Conservation (phyloP, 2,888 invertebrate genomes). For the Copidosoma aretas region DNA sequence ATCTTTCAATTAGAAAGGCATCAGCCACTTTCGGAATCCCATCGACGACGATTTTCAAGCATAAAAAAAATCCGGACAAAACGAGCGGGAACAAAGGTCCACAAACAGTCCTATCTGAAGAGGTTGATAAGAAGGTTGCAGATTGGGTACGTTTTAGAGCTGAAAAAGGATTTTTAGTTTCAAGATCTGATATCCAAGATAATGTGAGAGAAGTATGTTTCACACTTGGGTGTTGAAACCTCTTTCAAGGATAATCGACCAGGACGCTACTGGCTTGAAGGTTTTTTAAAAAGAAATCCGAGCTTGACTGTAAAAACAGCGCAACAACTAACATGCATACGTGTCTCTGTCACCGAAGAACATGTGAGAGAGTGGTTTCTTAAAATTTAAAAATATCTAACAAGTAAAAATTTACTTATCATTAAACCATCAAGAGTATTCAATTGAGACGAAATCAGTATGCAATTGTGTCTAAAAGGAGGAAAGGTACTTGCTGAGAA, state of each 20-base stretch:
- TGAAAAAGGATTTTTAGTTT: conserved; percentile 3
- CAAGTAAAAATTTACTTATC: background rate
- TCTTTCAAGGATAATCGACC: conserved; percentile 3
- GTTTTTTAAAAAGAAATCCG: background rate
- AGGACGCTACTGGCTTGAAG: conserved; percentile 10
- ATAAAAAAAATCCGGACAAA: background rate
- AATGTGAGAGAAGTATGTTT: conserved; percentile 10
- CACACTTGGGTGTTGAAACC: background rate
- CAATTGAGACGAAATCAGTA: conserved; percentile 2
- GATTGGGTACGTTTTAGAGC: conserved; percentile 9
- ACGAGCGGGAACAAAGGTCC: background rate
- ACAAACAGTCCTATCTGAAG: background rate
- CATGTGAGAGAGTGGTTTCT: background rate
- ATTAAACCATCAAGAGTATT: background rate
- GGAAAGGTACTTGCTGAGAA: background rate
- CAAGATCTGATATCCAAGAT: conserved; percentile 21
- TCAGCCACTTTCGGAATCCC: background rate
- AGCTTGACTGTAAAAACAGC: too few relatives aligned
- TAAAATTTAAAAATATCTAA: background rate
- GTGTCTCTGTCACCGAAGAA: background rate
- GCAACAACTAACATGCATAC: too few relatives aligned
- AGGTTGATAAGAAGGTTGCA: conserved; percentile 12
- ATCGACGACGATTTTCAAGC: background rate
- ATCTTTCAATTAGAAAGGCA: conserved; percentile 4
- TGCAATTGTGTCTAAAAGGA: background rate